Conservation (phyloP, 2,888 invertebrate genomes). For the Cephus runcator region DNA sequence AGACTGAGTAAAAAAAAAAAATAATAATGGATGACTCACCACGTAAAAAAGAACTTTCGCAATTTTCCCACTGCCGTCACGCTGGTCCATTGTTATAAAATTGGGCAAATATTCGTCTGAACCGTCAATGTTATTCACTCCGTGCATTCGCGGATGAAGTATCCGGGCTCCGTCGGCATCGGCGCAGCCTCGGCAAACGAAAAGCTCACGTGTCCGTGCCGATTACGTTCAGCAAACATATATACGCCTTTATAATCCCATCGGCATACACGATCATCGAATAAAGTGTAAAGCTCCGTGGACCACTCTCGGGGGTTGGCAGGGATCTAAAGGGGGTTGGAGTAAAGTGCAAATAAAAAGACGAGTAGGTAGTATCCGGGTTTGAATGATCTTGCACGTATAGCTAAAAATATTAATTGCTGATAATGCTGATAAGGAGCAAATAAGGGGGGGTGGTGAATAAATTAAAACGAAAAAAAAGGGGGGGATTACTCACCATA, state of each 20-base stretch:
- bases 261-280: not conserved
- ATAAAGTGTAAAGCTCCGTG: not conserved
- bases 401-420: not conserved
- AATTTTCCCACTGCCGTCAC: not conserved
- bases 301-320: not conserved
- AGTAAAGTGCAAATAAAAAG: not conserved
- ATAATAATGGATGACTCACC: slow-evolving; percentile 4
- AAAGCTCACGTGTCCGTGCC: not conserved
- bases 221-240: not conserved
- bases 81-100: not conserved
- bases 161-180: not conserved
- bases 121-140: not conserved
- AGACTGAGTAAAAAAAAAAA: slow-evolving; percentile 15
- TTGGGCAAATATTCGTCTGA: not conserved
- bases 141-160: not conserved
- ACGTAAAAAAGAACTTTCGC: slow-evolving; percentile 12
- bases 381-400: not conserved
- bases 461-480: not conserved
- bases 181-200: not conserved
- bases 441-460: no score
- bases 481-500: slow-evolving; percentile 48
- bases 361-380: not conserved
- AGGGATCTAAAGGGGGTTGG: not conserved
- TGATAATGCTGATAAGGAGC: not conserved
- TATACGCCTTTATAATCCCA: not conserved